Evolutionary conservation across 1,140 invertebrate species (phyloP).

Genomic region (Aphaenogaster floridana): DNA sequence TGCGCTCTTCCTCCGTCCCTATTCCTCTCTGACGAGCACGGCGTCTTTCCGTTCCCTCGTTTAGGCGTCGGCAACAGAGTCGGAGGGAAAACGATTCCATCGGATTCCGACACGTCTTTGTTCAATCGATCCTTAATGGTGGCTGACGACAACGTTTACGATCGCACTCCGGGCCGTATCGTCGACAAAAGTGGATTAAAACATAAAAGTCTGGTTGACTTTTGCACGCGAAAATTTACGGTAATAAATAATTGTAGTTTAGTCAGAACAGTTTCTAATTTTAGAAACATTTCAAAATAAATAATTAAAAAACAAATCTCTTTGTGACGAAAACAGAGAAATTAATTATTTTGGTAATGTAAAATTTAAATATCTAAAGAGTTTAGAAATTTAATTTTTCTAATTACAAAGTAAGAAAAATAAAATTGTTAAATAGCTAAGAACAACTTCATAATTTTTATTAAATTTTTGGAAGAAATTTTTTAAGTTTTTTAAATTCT

Average conservation of each 20-base stretch:
- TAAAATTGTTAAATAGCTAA: not conserved
- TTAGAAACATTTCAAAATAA: not conserved
- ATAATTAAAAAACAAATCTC: not conserved
- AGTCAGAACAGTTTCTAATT: not conserved
- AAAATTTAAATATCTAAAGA: not conserved
- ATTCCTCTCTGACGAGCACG: conserved; percentile 11
- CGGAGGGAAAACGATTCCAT: conserved; percentile 57
- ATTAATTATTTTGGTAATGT: not conserved
- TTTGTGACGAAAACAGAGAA: not conserved
- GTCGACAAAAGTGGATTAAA: conserved; percentile 21
- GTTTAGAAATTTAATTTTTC: not conserved
- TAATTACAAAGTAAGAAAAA: not conserved
- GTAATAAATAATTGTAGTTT: not conserved
- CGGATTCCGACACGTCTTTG: conserved; percentile 41
- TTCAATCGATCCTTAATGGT: conserved; percentile 65
- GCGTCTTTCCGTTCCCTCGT: conserved; percentile 37
- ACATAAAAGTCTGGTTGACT: not conserved
- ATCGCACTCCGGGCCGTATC: not conserved
- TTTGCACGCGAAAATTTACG: not conserved
- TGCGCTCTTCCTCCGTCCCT: conserved; percentile 16
- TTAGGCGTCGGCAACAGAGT: conserved; percentile 24
- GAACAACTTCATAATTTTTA: not conserved
- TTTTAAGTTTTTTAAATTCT: not conserved
- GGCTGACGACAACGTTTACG: not conserved
- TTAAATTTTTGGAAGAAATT: not conserved